A percentile compares a stretch with the other conserved stretches of the same genome.
phyloP scores from a whole-genome alignment of 2,797 vertebrate genomes.

The Alauda arvensis region DNA sequence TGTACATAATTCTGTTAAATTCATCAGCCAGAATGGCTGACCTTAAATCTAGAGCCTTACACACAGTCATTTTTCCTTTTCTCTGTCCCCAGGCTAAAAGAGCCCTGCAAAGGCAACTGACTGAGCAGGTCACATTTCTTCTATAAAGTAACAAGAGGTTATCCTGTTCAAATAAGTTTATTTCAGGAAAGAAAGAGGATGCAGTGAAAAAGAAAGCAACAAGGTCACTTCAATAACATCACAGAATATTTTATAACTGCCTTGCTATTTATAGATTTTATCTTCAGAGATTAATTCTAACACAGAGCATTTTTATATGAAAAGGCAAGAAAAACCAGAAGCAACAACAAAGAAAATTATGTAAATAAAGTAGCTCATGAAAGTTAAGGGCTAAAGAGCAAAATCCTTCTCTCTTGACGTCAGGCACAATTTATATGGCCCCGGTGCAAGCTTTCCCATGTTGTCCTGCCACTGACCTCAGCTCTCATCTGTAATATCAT shows the following conservation, averaged over 20 bases:
- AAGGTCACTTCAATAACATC: constrained; percentile 50
- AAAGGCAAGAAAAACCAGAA: not conserved
- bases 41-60: constrained; percentile 25
- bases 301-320: not conserved
- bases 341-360: not conserved
- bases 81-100: not conserved
- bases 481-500: not conserved
- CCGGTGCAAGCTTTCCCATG: not conserved
- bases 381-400: not conserved
- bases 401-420: not conserved
- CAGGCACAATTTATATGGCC: not conserved
- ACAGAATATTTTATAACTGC: not conserved
- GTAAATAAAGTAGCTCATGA: not conserved
- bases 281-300: not conserved
- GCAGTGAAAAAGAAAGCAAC: constrained; percentile 5
- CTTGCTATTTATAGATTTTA: constrained; percentile 4
- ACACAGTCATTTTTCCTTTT: constrained; percentile 8
- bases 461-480: not conserved
- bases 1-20: constrained; percentile 28
- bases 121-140: constrained; percentile 33
- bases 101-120: not conserved
- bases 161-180: constrained; percentile 14
- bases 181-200: constrained; percentile 3
- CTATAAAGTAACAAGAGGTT: constrained; percentile 11
- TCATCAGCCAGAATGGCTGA: not conserved